Base-by-base conservation (phyloP, 2,797 vertebrate species). In the Catostomus latipinnis region DNA sequence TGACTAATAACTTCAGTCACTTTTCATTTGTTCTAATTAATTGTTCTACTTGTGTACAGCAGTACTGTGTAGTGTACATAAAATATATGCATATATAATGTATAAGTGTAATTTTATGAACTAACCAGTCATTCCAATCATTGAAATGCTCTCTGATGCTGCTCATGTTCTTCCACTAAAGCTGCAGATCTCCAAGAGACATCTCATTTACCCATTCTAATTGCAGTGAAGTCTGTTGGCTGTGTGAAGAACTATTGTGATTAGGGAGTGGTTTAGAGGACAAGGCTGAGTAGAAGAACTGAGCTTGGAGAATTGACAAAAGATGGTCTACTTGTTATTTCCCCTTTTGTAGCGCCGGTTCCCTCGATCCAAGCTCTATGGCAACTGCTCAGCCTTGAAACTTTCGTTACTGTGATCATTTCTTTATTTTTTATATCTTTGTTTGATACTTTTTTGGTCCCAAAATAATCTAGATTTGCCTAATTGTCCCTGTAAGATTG, bases 21-120 rank as follows among this genome's bases (percentile, higher is more conserved):
- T 4, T 4, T 34, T 34, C 34, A 34, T 34, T 34, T 34, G 34
- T 2, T 65, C 22, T 12, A 45, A n/a, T 81, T 62, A 81, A 72
- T 76, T 81, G 62, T 87, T 52, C 87, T 86, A 90, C 86, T 87
- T 85, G 84, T 78, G 53, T 84, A 46, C 86, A 76, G 86, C 88
- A 89, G 86, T 90, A 75, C 81, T 90, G 89, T 90, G 88, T 90
- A 18, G 16, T 18, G 16, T 18, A 18, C 16, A 18, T 18, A 18
- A 18, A 18, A 18, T 18, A 18, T 18, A 82, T 86, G 78, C 83
- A 75, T 90, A 83, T 67, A 43, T 22, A 18, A 18, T 18, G 16
- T 77, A 49, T 74, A 58, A 22, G 9, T 73, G 70, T 56, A 57
- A 43, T 46, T 8, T 52, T 76, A 16, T 71, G 66, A 80, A 75